phyloP scores from a whole-genome alignment of 2,888 invertebrate species.

The Myathropa florea region DNA sequence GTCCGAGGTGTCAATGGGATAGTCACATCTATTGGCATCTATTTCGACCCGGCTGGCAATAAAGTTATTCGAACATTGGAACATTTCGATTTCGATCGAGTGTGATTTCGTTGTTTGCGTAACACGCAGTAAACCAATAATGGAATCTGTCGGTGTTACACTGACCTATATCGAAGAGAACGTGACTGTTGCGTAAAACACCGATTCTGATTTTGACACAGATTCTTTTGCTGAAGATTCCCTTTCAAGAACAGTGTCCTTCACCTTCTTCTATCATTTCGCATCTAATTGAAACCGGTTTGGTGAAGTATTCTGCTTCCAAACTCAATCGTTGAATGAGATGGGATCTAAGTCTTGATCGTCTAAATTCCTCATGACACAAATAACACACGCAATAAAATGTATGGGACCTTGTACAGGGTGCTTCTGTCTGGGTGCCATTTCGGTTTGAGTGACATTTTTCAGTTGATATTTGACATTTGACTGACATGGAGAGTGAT shows the following conservation, averaged over 20 bases:
- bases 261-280: too few relatives aligned
- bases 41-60: not conserved
- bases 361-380: too few relatives aligned
- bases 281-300: too few relatives aligned
- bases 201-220: not conserved
- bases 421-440: too few relatives aligned
- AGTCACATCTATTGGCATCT: conserved; percentile 6
- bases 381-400: too few relatives aligned
- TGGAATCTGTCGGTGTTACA: not conserved
- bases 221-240: not conserved
- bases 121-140: not conserved
- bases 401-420: too few relatives aligned
- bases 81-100: not conserved
- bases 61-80: not conserved
- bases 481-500: too few relatives aligned
- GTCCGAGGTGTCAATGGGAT: conserved; percentile 11
- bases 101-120: not conserved
- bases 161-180: not conserved
- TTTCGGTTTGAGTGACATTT: too few relatives aligned
- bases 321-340: too few relatives aligned
- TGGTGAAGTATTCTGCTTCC: too few relatives aligned
- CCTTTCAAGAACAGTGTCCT: not conserved
- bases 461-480: too few relatives aligned
- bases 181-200: not conserved
- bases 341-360: too few relatives aligned